phyloP scores from a whole-genome alignment of 1,140 invertebrate species.

The Drosophila bipectinata region DNA sequence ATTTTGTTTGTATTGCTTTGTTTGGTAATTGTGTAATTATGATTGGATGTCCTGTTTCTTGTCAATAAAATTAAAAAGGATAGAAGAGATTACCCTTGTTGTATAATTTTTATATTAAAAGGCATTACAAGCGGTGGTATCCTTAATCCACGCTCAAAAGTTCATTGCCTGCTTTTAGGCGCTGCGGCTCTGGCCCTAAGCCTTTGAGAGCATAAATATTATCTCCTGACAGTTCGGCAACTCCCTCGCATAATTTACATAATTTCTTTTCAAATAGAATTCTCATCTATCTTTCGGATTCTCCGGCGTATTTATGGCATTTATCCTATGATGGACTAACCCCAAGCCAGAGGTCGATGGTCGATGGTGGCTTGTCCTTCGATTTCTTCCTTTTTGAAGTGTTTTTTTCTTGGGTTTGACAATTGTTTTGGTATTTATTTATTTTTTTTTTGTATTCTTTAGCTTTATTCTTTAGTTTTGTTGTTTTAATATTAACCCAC shows the following conservation, averaged over 20 bases:
- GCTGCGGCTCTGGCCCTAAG: slow-evolving; percentile 1
- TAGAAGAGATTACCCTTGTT: too few relatives aligned
- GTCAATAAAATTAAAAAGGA: too few relatives aligned
- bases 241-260: slow-evolving; percentile 28
- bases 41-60: slow-evolving; percentile 4
- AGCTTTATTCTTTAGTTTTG: slow-evolving; percentile 25
- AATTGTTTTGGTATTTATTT: slow-evolving; percentile 27
- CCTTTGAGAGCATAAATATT: slow-evolving; percentile 13
- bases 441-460: slow-evolving; percentile 12
- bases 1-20: slow-evolving; percentile 29
- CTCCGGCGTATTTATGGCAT: slow-evolving; percentile 22
- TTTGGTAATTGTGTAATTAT: slow-evolving; percentile 60
- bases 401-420: slow-evolving; percentile 39
- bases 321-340: slow-evolving; percentile 19
- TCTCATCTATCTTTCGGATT: slow-evolving; percentile 22
- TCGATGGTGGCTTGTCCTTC: slow-evolving; percentile 61
- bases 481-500: slow-evolving; percentile 81
- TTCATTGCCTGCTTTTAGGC: slow-evolving; percentile 63
- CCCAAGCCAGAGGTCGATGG: background rate
- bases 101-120: background rate
- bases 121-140: background rate
- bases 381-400: slow-evolving; percentile 65
- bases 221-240: background rate
- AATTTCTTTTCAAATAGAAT: slow-evolving; percentile 23
- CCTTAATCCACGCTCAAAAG: slow-evolving; percentile 15